phyloP scores from a whole-genome alignment of 2,113 vertebrate species.

The Garra rufa region DNA sequence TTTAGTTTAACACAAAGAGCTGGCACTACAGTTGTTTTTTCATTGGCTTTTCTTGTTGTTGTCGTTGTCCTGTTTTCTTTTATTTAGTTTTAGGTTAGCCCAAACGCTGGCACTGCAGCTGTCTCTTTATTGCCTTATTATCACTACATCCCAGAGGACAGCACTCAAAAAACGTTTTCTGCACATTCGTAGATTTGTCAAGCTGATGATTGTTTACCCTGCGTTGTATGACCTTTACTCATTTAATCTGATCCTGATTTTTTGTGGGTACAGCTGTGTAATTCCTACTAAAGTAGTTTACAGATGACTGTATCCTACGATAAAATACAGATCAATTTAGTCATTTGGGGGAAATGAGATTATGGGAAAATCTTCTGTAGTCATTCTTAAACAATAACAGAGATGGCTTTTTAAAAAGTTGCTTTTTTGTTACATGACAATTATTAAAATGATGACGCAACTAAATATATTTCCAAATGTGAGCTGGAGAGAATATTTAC shows the following conservation, averaged over 20 bases:
- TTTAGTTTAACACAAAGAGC: neutral
- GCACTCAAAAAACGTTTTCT: neutral
- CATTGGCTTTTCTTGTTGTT: too few relatives aligned
- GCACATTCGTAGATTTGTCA: neutral
- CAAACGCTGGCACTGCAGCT: neutral
- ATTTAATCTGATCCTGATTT: neutral
- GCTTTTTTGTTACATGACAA: neutral
- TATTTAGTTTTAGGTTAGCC: neutral
- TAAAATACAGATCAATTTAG: neutral
- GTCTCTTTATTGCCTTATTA: neutral
- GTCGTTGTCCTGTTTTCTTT: neutral
- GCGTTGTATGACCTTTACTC: neutral
- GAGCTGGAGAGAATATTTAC: neutral
- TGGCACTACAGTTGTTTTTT: neutral
- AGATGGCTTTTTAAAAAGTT: neutral
- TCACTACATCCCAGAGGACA: neutral
- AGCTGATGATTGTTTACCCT: neutral
- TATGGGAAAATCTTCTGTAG: neutral
- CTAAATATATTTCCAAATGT: conserved; percentile 34
- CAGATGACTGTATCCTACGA: neutral
- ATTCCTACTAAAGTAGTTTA: conserved; percentile 1
- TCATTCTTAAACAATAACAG: neutral
- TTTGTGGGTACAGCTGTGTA: neutral
- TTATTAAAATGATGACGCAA: conserved; percentile 11
- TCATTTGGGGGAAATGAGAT: neutral